A percentile compares a stretch with the other conserved stretches of the same genome.
Evolutionary conservation across 2,113 vertebrate genomes (phyloP).

Genomic region (Lepus timidus): DNA sequence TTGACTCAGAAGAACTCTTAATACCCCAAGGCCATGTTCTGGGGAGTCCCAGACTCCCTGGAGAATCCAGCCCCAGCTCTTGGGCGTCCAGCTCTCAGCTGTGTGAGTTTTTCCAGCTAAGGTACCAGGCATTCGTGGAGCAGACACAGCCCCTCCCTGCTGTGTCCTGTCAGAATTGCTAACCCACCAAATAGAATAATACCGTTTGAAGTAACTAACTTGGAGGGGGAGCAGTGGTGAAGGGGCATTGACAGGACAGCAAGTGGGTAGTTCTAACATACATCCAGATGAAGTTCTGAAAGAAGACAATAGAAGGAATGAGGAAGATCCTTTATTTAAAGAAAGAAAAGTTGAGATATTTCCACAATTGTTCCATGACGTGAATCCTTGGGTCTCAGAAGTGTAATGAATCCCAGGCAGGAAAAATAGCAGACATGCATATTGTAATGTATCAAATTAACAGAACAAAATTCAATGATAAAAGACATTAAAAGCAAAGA

Average conservation of each 20-base stretch:
- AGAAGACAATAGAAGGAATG: neutral
- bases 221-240: neutral
- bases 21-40: neutral
- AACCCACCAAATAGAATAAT: neutral
- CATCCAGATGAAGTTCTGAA: neutral
- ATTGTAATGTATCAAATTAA: neutral
- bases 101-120: neutral
- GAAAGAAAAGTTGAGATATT: constrained; percentile 24
- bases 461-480: neutral
- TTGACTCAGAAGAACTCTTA: neutral
- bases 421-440: neutral
- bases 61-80: neutral
- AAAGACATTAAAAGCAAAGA: neutral
- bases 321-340: neutral
- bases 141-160: neutral
- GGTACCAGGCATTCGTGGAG: neutral
- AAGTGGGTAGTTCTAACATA: neutral
- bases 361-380: neutral
- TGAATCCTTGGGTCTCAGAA: neutral
- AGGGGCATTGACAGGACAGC: neutral
- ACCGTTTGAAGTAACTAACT: neutral
- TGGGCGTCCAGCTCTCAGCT: neutral
- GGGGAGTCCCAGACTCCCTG: neutral
- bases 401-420: neutral
- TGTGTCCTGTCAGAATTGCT: neutral